Evolutionary conservation across 2,797 vertebrate genomes (phyloP).

Genomic region (Neosilurus hyrtlii): DNA sequence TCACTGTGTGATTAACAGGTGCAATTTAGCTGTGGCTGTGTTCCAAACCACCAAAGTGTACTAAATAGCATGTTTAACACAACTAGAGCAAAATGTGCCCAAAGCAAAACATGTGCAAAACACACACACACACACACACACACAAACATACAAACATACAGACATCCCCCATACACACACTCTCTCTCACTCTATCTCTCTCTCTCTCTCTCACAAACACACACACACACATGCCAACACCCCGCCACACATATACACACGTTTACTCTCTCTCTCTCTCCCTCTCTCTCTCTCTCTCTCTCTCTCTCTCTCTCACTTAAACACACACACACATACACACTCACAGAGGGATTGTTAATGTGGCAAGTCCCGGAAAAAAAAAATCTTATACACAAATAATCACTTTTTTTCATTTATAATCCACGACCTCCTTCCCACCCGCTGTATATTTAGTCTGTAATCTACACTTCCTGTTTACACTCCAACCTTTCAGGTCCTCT

Average conservation of each 20-base stretch:
- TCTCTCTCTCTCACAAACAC: background rate
- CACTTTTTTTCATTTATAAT: background rate
- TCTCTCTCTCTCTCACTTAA: too few species aligned
- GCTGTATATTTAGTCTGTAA: conserved; percentile 9
- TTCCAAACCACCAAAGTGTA: conserved; percentile 2
- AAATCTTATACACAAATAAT: background rate
- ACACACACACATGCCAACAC: background rate
- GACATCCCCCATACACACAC: too few species aligned
- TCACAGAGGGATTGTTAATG: background rate
- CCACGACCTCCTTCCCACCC: background rate
- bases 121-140: conserved; percentile 1
- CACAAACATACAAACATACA: conserved; percentile 9
- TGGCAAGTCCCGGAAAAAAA: background rate
- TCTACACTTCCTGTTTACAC: conserved; percentile 16
- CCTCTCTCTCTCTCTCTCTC: too few species aligned
- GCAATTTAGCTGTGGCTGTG: conserved; percentile 23
- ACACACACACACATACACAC: background rate
- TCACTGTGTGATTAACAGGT: conserved; percentile 5
- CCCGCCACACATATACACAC: too few species aligned
- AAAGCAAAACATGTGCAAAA: background rate
- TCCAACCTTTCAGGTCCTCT: conserved; percentile 6
- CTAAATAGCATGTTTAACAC: conserved; percentile 1
- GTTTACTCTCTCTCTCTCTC: too few species aligned
- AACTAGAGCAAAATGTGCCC: background rate
- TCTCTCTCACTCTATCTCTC: too few species aligned